Conservation (phyloP, 2,888 invertebrate species). For the Heteromyza rotundicornis region DNA sequence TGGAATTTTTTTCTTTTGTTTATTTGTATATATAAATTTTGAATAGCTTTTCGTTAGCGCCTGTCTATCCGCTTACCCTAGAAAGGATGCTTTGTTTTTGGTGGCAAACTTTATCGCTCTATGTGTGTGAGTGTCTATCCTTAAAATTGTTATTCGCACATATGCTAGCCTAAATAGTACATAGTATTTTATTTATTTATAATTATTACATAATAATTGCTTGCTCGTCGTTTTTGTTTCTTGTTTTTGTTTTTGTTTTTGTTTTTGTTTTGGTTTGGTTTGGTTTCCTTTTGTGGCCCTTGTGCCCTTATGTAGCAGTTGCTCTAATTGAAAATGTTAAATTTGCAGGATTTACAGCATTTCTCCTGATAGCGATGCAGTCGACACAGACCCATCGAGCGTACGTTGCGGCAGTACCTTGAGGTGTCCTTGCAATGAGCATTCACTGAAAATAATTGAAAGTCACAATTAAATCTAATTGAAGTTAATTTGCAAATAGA, state of each 20-base stretch:
- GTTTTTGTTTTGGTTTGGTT: conserved; percentile 13
- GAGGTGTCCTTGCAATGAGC: conserved; percentile 81
- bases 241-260: conserved; percentile 2
- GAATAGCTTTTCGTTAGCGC: no score
- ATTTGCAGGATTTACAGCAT: conserved; percentile 83
- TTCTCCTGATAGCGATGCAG: conserved; percentile 82
- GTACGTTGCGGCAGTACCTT: conserved; percentile 85
- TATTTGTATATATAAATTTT: no score
- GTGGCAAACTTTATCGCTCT: no score
- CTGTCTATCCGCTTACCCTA: no score
- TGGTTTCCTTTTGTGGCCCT: not conserved
- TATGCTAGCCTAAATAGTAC: no score
- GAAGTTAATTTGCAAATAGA: not conserved
- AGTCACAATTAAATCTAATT: not conserved
- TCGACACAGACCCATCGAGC: conserved; percentile 86
- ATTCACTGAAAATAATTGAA: conserved; percentile 62
- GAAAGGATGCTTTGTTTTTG: no score
- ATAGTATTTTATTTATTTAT: conserved; percentile 17
- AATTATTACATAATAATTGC: conserved; percentile 4
- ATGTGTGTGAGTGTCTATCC: no score
- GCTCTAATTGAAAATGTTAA: conserved; percentile 34
- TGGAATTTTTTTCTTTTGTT: no score
- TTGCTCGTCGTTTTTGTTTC: not conserved
- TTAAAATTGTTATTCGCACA: conserved; percentile 31
- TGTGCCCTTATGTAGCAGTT: no score